These are phyloP conservation scores for Exocentrus adspersus DNA, from an alignment of 2,888 invertebrate genomes.

Conservation along the genomic window DNA sequence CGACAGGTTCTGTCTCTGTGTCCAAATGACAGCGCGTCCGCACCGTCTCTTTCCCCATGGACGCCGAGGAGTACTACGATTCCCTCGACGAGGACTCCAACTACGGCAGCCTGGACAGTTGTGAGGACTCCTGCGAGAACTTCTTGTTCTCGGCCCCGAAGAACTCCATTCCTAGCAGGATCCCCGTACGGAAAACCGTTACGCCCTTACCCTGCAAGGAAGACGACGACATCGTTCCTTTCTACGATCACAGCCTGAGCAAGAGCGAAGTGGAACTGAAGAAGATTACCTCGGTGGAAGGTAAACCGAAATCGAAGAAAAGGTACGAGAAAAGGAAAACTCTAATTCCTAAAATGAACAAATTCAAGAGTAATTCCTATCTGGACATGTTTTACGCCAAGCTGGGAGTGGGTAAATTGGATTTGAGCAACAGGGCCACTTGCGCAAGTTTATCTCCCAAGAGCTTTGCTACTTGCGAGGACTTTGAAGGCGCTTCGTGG, in stretches of 20 bases:
- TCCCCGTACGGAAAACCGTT: background rate
- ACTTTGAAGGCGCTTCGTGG: slow-evolving; percentile 21
- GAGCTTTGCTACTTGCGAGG: slow-evolving; percentile 29
- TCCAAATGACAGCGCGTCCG: slow-evolving; percentile 8
- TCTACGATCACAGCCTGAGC: slow-evolving; percentile 30
- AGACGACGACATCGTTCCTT: slow-evolving; percentile 31
- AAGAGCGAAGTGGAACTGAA: slow-evolving; percentile 29
- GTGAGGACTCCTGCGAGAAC: background rate
- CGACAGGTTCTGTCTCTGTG: background rate
- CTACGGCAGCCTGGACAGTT: slow-evolving; percentile 12
- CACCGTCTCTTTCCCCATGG: slow-evolving; percentile 25
- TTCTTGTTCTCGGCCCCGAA: background rate
- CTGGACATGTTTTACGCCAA: slow-evolving; percentile 35
- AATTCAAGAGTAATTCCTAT: slow-evolving; percentile 31
- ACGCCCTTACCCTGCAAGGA: background rate
- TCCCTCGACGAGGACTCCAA: slow-evolving; percentile 38
- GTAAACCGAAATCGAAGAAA: background rate
- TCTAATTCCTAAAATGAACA: background rate
- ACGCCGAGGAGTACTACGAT: slow-evolving; percentile 38
- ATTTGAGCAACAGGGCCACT: slow-evolving; percentile 3
- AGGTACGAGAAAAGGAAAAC: background rate
- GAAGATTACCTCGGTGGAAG: slow-evolving; percentile 1
- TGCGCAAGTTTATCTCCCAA: slow-evolving; percentile 23
- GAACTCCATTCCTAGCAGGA: background rate
- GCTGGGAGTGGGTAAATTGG: background rate